Conservation (phyloP, 1,140 invertebrate genomes). For the Pseudomyrmex cubaensis region DNA sequence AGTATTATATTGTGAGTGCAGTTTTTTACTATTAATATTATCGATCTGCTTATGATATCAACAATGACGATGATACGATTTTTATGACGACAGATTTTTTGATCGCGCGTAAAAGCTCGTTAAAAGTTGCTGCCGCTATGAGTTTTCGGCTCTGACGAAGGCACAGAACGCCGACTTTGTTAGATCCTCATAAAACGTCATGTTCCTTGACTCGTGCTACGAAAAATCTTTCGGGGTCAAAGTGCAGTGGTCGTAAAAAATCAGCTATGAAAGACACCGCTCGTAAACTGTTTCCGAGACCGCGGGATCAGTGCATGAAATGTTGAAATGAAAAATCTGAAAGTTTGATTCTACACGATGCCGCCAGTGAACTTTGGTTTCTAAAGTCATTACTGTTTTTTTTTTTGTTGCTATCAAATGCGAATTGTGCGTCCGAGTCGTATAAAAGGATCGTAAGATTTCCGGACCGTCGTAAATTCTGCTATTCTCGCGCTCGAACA, state of each 20-base stretch:
- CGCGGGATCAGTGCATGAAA: conserved; percentile 32
- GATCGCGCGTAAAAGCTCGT: conserved; percentile 51
- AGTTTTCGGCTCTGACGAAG: conserved; percentile 33
- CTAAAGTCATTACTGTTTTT: conserved; percentile 40
- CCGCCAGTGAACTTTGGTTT: conserved; percentile 29
- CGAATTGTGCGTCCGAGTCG: conserved; percentile 41
- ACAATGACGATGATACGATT: conserved; percentile 42
- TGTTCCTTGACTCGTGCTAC: conserved; percentile 26
- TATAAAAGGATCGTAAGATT: conserved; percentile 48
- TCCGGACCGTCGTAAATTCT: conserved; percentile 21
- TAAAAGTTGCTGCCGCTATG: conserved; percentile 20
- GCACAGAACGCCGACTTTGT: conserved; percentile 43
- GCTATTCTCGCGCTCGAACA: conserved; percentile 27
- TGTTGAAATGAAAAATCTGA: conserved; percentile 44
- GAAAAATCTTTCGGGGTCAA: conserved; percentile 41
- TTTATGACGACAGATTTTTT: conserved; percentile 17
- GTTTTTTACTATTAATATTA: conserved; percentile 8
- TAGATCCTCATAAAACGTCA: conserved; percentile 37
- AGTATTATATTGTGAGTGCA: conserved; percentile 29
- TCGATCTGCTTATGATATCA: neutral
- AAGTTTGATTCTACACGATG: conserved; percentile 35
- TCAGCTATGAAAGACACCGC: conserved; percentile 37
- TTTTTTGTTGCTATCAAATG: conserved; percentile 31
- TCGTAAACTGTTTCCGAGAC: conserved; percentile 51
- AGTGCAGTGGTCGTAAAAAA: conserved; percentile 46